Percentiles rank a stretch among this genome's conserved stretches.
These are phyloP conservation scores for Streptopelia turtur DNA, from an alignment of 2,797 vertebrate species.

Conservation along the genomic window DNA sequence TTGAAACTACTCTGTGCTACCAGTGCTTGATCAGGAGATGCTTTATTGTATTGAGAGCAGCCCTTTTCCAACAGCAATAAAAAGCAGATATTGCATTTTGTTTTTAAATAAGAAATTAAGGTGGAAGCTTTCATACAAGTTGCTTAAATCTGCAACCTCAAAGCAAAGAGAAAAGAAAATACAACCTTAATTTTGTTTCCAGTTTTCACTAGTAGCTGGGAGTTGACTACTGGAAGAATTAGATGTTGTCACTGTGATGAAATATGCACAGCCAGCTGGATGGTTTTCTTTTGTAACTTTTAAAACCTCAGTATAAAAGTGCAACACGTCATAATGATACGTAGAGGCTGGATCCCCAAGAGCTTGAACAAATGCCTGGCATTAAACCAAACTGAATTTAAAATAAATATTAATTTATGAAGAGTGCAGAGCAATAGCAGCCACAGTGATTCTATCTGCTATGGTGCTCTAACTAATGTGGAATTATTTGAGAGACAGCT, in stretches of 20 bases:
- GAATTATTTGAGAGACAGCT: background rate
- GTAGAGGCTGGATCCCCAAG: background rate
- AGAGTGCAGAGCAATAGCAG: background rate
- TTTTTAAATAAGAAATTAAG: background rate
- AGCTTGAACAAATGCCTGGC: background rate
- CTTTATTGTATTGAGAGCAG: background rate
- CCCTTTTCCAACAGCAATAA: background rate
- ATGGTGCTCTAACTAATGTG: background rate
- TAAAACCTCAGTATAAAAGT: background rate
- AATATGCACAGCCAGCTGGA: background rate
- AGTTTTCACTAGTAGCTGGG: background rate
- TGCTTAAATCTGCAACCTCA: background rate
- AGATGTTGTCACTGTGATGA: background rate
- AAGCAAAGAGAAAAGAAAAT: background rate
- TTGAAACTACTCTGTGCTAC: background rate
- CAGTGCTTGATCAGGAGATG: background rate
- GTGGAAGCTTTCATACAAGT: background rate
- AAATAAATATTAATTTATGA: background rate
- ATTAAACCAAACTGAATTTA: background rate
- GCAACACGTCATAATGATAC: rapidly evolving
- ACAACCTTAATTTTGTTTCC: background rate
- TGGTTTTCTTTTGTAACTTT: background rate
- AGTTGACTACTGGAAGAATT: background rate
- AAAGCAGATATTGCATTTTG: background rate
- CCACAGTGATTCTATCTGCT: background rate